phyloP scores from a whole-genome alignment of 1,140 invertebrate genomes.

The Vanessa atalanta region DNA sequence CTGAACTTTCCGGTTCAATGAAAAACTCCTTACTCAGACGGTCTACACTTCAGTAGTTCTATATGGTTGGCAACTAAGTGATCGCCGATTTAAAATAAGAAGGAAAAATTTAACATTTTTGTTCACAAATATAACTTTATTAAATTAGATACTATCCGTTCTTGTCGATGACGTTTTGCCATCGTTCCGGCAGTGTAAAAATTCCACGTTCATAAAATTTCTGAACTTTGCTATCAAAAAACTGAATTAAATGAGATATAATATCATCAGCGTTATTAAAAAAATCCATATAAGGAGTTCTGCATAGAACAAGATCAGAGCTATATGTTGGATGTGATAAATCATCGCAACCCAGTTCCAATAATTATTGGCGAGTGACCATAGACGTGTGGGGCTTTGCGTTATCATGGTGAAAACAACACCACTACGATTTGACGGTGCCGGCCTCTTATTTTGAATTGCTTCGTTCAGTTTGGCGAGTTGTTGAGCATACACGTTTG shows the following conservation, averaged over 20 bases:
- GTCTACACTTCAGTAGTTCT: too few species aligned
- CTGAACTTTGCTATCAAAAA: too few species aligned
- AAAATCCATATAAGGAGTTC: slow-evolving; percentile 8
- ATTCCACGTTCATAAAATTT: too few species aligned
- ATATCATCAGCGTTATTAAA: background rate
- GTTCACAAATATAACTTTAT: too few species aligned
- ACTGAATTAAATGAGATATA: slow-evolving; percentile 7
- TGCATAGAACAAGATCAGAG: slow-evolving; percentile 9
- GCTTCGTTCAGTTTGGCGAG: slow-evolving; percentile 25
- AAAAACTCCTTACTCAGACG: background rate
- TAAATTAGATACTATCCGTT: too few species aligned
- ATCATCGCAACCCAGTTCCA: slow-evolving; percentile 19
- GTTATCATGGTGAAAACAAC: slow-evolving; percentile 38
- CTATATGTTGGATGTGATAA: background rate
- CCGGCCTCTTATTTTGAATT: slow-evolving; percentile 16
- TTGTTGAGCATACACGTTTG: slow-evolving; percentile 20
- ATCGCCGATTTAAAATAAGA: too few species aligned
- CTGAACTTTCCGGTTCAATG: background rate
- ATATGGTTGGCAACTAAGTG: too few species aligned
- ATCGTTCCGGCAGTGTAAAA: too few species aligned
- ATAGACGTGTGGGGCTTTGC: slow-evolving; percentile 31
- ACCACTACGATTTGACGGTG: slow-evolving; percentile 36
- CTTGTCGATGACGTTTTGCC: too few species aligned
- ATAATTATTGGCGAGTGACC: slow-evolving; percentile 24
- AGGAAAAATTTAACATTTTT: too few species aligned